phyloP scores from a whole-genome alignment of 2,113 vertebrate genomes.

The Tor tambroides region DNA sequence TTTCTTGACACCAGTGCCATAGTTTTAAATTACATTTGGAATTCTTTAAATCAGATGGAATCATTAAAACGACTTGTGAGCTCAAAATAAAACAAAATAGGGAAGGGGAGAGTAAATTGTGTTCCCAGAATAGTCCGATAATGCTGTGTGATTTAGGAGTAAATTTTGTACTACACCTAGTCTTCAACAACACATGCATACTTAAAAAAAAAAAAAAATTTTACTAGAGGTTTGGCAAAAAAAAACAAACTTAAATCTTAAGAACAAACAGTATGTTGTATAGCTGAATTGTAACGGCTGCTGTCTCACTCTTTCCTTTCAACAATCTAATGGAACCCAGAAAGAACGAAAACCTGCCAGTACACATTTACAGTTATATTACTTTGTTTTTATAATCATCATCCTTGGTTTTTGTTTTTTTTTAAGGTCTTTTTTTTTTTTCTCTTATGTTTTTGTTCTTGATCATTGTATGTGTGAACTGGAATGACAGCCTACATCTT shows the following conservation, averaged over 20 bases:
- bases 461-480: slow-evolving; percentile 71
- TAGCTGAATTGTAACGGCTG: slow-evolving; percentile 65
- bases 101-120: slow-evolving; percentile 45
- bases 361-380: slow-evolving; percentile 65
- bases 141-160: slow-evolving; percentile 65
- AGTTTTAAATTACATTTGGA: slow-evolving; percentile 65
- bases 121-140: slow-evolving; percentile 63
- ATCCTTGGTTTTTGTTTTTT: slow-evolving; percentile 69
- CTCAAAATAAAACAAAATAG: slow-evolving; percentile 37
- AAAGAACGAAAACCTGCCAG: slow-evolving; percentile 68
- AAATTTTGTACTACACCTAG: slow-evolving; percentile 70
- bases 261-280: slow-evolving; percentile 62
- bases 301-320: slow-evolving; percentile 62
- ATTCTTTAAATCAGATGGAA: slow-evolving; percentile 66
- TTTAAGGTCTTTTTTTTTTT: slow-evolving; percentile 49
- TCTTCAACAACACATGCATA: slow-evolving; percentile 70
- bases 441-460: slow-evolving; percentile 67
- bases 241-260: slow-evolving; percentile 36
- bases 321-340: slow-evolving; percentile 65
- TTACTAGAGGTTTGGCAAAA: slow-evolving; percentile 75
- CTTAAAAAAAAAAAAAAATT: slow-evolving; percentile 71
- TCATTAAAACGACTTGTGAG: slow-evolving; percentile 55
- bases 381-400: slow-evolving; percentile 62
- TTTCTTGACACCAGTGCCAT: slow-evolving; percentile 70
- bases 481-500: slow-evolving; percentile 71